Base-by-base conservation (phyloP, 2,888 invertebrate species). In the Sycophila texana region DNA sequence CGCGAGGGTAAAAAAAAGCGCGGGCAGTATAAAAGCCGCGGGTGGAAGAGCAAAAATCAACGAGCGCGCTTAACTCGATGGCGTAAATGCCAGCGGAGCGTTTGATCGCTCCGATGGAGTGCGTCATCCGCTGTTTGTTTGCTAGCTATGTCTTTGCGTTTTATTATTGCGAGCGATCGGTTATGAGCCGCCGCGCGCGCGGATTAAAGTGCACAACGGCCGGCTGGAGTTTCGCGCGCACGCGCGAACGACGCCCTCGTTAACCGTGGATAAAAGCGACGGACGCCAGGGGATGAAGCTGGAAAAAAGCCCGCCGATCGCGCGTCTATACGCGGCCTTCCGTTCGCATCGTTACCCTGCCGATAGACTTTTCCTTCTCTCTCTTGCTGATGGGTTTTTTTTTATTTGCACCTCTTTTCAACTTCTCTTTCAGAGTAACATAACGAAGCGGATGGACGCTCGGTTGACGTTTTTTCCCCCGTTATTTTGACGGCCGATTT, bases 401-500 rank as follows among this genome's bases (percentile, higher is more conserved):
- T 39, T 39, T 26, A 26, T 26, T 39, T 39, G 39, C 10, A 10
- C 39, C 39, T 39, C 39, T 39, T 39, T 39, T 39, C 39, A 39
- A 10, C 39, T 39, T 39, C 39, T 39, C 39, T 39, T 39, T 39
- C 39, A 22, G 20, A 22, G 20, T 65, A 65, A 22, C 71, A 71
- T 77, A 77, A 77, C 65, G 77, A 77, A 58, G 63, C 63, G 63
- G 47, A 39, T 18, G 63, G 63, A 63, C 39, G 63, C 39, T 49
- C 49, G 55, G 60, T 49, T n/a, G 71, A 14, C 55, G n/a, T 49
- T 57, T 77, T 58, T 60, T n/a, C n/a, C 47, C 49, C 39, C 49
- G 63, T 55, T 74, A 60, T 74, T 79, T 74, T 74, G 74, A 74
- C 68, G 30, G 60, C 65, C 67, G 30, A 30, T 58, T 26, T 12